Evolutionary conservation across 2,113 vertebrate genomes (phyloP).

Genomic region (human (Homo sapiens)): DNA sequence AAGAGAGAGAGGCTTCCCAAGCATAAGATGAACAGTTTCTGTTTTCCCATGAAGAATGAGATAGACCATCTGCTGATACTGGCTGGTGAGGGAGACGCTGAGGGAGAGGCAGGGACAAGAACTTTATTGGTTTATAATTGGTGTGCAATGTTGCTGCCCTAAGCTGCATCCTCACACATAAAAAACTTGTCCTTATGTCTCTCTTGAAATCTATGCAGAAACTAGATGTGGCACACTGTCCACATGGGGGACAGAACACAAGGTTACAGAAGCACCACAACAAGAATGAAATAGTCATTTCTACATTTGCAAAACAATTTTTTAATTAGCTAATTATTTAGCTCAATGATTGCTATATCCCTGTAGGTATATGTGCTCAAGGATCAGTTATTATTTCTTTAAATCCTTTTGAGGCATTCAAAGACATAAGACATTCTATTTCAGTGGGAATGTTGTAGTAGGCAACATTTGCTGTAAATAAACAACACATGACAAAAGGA

Average conservation of each 20-base stretch:
- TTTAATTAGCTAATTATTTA: constrained; percentile 66
- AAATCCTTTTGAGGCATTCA: constrained; percentile 39
- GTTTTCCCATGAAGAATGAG: not conserved
- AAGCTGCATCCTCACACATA: not conserved
- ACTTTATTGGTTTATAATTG: not conserved
- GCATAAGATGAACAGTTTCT: not conserved
- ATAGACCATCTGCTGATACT: not conserved
- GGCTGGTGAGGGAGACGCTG: not conserved
- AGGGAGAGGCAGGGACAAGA: not conserved
- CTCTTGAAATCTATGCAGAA: constrained; percentile 27
- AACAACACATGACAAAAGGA: no score
- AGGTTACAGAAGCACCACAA: not conserved
- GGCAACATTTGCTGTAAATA: constrained; percentile 69
- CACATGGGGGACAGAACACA: not conserved
- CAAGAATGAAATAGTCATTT: not conserved
- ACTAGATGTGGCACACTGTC: not conserved
- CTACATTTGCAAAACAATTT: constrained; percentile 41
- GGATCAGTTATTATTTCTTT: not conserved
- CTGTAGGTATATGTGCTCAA: constrained; percentile 45
- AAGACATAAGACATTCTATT: constrained; percentile 34
- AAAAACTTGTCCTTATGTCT: not conserved
- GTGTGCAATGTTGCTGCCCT: not conserved
- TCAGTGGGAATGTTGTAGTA: constrained; percentile 68
- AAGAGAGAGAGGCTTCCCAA: not conserved
- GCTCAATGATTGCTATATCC: constrained; percentile 29